Evolutionary conservation across 2,888 invertebrate species (phyloP), one percentile per base, ranked within the genome.

Genomic region (Drosophila mulleri): DNA sequence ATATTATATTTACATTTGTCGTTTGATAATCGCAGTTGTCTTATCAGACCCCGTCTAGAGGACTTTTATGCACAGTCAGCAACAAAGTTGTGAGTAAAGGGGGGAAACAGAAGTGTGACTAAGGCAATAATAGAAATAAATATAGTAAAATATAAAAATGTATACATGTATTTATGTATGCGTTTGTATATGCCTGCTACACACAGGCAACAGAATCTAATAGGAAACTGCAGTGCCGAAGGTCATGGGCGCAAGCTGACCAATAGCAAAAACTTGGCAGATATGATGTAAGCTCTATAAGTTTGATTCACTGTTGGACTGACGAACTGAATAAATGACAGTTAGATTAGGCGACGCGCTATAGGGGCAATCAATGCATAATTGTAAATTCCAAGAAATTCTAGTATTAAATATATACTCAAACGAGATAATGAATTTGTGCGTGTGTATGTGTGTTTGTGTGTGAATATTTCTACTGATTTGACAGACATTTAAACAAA

Each of bases 1-100:
- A 39, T 23, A 53, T 53, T 53, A 37, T 53, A 26, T 53, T 53
- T 53, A 53, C 53, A 53, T 39, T 53, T 11, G 35, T 8, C 52
- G 52, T 16, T 9, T 16, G 29, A 53, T 23, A 37, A 53, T 53
- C 53, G n/a, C 16, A 1, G 23, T 23, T 39, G 37, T 39, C 53
- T 53, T 53, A 53, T 53, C 53, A 53, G 39, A 18, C 52, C 1
- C 20, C 0, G 20, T 23, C 20, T 23, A 53, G 53, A 39, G 39
- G 37, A 53, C 26, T 26, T 45, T 23, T 23, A 7, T 12, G 12
- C 23, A 23, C 23, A 23, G 45, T 23, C n/a, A 16, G 9, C 37
- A n/a, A 53, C 37, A 53, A 39, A 39, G 39, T 53, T 39, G 39
- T 39, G 3, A 20, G n/a, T 29, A 48, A 26, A 9, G 20, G 12